Percentiles rank a stretch among this genome's conserved stretches.
phyloP scores from a whole-genome alignment of 2,797 vertebrate genomes.

The Vipera latastei region DNA sequence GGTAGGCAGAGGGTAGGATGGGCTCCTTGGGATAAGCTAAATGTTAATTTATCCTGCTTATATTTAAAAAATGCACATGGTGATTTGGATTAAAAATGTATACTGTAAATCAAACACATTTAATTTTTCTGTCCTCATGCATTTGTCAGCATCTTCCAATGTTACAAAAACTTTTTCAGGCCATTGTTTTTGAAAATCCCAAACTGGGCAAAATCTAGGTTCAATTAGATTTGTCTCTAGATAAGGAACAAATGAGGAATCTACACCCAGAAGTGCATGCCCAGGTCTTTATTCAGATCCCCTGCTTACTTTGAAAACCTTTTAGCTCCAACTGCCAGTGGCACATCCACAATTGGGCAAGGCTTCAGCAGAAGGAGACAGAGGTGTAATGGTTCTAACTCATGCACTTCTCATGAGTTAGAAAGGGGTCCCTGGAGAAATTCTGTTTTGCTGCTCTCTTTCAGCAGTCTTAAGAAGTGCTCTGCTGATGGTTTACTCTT shows the following conservation, averaged over 20 bases:
- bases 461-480: not conserved
- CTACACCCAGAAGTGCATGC: not conserved
- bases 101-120: not conserved
- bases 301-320: not conserved
- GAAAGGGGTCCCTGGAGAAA: not conserved
- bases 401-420: not conserved
- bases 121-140: not conserved
- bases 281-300: not conserved
- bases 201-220: not conserved
- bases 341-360: rapidly evolving
- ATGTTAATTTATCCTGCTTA: not conserved
- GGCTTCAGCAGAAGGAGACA: not conserved
- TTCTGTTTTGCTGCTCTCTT: not conserved
- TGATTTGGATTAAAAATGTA: not conserved
- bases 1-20: not conserved
- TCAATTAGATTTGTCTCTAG: not conserved
- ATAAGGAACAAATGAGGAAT: not conserved
- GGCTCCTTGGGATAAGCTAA: not conserved
- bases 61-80: not conserved
- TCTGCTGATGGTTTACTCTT: not conserved
- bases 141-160: not conserved
- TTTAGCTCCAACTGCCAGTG: not conserved
- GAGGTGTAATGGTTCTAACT: not conserved
- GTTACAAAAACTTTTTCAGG: not conserved
- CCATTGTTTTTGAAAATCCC: not conserved